A percentile compares a stretch with the other conserved stretches of the same genome.
These are phyloP conservation scores for Halcyon badia DNA, from an alignment of 2,797 vertebrate genomes.

Conservation along the genomic window DNA sequence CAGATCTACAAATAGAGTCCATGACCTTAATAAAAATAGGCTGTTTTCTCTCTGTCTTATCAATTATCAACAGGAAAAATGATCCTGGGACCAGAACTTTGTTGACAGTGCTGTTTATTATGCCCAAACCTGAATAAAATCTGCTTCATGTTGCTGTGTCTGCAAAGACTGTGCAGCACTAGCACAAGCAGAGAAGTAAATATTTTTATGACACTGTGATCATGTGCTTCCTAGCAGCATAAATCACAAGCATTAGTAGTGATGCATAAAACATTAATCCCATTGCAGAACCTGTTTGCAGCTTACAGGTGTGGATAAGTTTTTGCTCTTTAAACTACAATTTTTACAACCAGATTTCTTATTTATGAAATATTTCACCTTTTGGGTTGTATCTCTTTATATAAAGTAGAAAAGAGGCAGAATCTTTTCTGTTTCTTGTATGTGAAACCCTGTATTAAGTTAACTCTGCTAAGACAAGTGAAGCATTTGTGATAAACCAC, in stretches of 20 bases:
- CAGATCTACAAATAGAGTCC: background rate
- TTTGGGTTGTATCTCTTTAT: background rate
- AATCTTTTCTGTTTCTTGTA: constrained; percentile 3
- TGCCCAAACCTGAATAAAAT: background rate
- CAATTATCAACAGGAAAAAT: background rate
- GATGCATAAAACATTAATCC: constrained; percentile 1
- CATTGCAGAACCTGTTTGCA: constrained; percentile 33
- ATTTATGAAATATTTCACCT: background rate
- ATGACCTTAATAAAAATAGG: background rate
- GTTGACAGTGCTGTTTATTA: constrained; percentile 33
- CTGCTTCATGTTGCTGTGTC: background rate
- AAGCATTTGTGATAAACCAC: constrained; percentile 51
- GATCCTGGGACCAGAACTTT: background rate
- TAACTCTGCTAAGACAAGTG: constrained; percentile 18
- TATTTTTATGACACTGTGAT: background rate
- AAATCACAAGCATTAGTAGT: background rate
- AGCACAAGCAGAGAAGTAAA: background rate
- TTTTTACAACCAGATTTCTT: background rate
- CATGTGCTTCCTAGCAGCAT: constrained; percentile 15
- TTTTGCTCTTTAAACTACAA: background rate
- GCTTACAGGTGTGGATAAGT: constrained; percentile 42
- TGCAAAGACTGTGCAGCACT: background rate
- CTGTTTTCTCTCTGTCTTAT: background rate
- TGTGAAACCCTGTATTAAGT: constrained; percentile 23
- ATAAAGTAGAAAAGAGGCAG: background rate